A percentile compares a stretch with the other conserved stretches of the same genome.
These are phyloP conservation scores for Eledona agricola DNA, from an alignment of 2,888 invertebrate species.

Conservation along the genomic window DNA sequence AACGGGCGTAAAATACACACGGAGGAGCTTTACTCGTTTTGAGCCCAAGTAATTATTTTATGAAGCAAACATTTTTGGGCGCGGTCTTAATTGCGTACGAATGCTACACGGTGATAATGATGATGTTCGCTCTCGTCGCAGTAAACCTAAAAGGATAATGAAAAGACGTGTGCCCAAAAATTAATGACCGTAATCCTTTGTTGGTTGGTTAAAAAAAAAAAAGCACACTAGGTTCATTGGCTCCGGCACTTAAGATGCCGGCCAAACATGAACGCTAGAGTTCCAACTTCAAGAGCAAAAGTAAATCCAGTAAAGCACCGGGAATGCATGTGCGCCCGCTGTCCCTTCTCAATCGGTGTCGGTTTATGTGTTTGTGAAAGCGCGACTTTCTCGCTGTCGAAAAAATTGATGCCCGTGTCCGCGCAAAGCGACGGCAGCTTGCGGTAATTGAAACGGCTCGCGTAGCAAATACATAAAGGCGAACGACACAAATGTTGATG, in stretches of 20 bases:
- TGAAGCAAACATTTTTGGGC: too few relatives aligned
- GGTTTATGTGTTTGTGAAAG: conserved; percentile 17
- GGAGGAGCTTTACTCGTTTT: conserved; percentile 7
- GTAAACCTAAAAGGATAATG: conserved; percentile 3
- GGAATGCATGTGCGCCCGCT: too few relatives aligned
- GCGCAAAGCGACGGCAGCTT: too few relatives aligned
- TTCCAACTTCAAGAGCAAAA: conserved; percentile 21
- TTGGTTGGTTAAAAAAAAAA: conserved; percentile 11
- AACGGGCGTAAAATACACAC: conserved; percentile 1
- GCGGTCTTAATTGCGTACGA: conserved; percentile 6
- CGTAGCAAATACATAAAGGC: conserved; percentile 6
- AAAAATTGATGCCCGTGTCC: too few relatives aligned
- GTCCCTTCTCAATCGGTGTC: too few relatives aligned
- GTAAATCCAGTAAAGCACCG: conserved; percentile 16
- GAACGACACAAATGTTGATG: too few relatives aligned
- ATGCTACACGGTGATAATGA: conserved; percentile 3
- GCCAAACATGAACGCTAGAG: conserved; percentile 23
- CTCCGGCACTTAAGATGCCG: conserved; percentile 21
- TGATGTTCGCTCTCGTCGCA: conserved; percentile 4
- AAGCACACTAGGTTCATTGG: conserved; percentile 22
- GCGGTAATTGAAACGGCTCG: too few relatives aligned
- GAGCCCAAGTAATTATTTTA: conserved; percentile 22
- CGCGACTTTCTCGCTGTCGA: conserved; percentile 20
- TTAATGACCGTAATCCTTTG: conserved; percentile 25
- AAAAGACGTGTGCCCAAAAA: too few relatives aligned